Base-by-base conservation (phyloP, 1,140 invertebrate species). In the Ylistrum balloti region DNA sequence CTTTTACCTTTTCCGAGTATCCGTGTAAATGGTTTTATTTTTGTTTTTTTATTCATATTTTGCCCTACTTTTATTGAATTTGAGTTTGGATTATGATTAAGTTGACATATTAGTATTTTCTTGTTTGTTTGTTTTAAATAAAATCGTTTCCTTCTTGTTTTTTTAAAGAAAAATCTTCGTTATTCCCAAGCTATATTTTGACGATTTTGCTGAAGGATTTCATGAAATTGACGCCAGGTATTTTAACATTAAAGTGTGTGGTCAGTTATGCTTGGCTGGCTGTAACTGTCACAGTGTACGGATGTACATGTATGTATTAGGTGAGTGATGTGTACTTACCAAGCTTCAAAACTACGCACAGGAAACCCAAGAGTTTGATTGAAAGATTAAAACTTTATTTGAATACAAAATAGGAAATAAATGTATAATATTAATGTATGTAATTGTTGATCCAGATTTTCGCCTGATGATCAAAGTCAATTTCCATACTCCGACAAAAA, bases 191-290 rank as follows among this genome's bases (percentile, higher is more conserved):
- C n/a, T n/a, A n/a, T n/a, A n/a, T n/a, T n/a, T n/a, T n/a, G n/a
- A n/a, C n/a, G n/a, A n/a, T n/a, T n/a, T n/a, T n/a, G n/a, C n/a
- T n/a, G n/a, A n/a, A n/a, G n/a, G n/a, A n/a, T n/a, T n/a, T n/a
- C n/a, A n/a, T n/a, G n/a, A n/a, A n/a, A n/a, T n/a, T n/a, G n/a
- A n/a, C n/a, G n/a, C n/a, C n/a, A n/a, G n/a, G n/a, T n/a, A n/a
- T n/a, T n/a, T 38, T 38, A 38, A 7, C 35, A 11, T 9, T 74
- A 28, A 74, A 74, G 56, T 28, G 56, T 28, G 56, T n/a, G 56
- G 56, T 74, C 56, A 74, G 56, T n/a, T 11, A 74, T 74, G 56
- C 56, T 74, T 74, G 56, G n/a, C 56, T 74, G 56, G 56, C 7
- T 28, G 28, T 3, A 45, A 45, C 41, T 28, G 56, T 74, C n/a